Evolutionary conservation across 2,797 vertebrate species (phyloP), one percentile per base, ranked within the genome.

Genomic region (Crenuchus spilurus): DNA sequence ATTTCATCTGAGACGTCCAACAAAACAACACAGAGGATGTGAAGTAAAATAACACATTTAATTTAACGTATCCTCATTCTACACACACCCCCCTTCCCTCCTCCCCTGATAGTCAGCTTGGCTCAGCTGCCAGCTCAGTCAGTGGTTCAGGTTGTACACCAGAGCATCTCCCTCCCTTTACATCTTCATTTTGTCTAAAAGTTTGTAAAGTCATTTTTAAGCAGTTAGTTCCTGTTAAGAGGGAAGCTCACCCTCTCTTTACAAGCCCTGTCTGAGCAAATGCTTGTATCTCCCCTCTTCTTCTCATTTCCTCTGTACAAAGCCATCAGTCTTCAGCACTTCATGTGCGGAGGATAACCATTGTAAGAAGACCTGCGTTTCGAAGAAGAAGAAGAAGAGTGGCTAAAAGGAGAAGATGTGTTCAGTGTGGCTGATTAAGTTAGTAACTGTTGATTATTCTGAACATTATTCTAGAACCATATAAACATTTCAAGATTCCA

Each of bases 291-390:
- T 44, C 39, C 46, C 66, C 76, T 82, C 66, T 4, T 42, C 70
- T 72, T 77, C 55, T 22, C 76, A 41, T 72, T 60, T 62, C 70
- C 82, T 74, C 64, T 55, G 42, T 30, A 46, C 31, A 41, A 70
- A 58, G 28, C 37, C 5, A 28, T 70, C 70, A 30, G 2, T 55
- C 44, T 37, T 44, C 39, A 44, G 63, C 76, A 30, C 82, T 82
- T 98, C 93, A 99, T 92, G 96, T 98, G 91, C 95, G 94, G 37
- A 99, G 92, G 86, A 98, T 96, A 89, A 98, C 97, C 98, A 99
- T 98, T 79, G 97, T 99, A 86, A 99, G 96, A 92, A 99, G 96
- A 94, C 97, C 97, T 99, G 80, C 62, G 39, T 8, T 2, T 13
- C 18, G 33, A 37, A 30, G 20, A 22, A 11, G 44, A 28, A 20